Conservation (phyloP, 2,888 invertebrate genomes). For the Melieria crassipennis region DNA sequence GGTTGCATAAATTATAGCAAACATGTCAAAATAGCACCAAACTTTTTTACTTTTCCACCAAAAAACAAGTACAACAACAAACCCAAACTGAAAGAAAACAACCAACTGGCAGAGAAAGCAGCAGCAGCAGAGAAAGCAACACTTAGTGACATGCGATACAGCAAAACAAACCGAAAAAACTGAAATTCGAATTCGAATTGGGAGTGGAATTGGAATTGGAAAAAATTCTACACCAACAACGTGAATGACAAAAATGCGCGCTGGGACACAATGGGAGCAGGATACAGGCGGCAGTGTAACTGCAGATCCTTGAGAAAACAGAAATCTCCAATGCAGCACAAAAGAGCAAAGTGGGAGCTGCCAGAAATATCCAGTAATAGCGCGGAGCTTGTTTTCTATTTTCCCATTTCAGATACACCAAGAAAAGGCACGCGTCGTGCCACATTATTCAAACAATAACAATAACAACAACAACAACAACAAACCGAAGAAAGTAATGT, state of each 20-base stretch:
- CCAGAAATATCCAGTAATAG: too few species aligned
- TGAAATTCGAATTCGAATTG: constrained; percentile 2
- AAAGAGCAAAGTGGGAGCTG: constrained; percentile 5
- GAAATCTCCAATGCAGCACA: constrained; percentile 1
- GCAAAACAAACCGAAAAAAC: constrained; percentile 4
- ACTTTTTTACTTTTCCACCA: constrained; percentile 14
- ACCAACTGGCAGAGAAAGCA: constrained; percentile 13
- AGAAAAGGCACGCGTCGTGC: constrained; percentile 36
- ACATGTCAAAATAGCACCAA: constrained; percentile 46
- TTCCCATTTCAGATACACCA: constrained; percentile 11
- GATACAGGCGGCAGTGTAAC: constrained; percentile 23
- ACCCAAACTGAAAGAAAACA: not conserved
- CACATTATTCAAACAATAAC: constrained; percentile 36
- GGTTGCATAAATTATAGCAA: constrained; percentile 61
- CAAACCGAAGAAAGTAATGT: not conserved
- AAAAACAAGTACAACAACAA: constrained; percentile 2
- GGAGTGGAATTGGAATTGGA: not conserved
- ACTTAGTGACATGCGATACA: constrained; percentile 31
- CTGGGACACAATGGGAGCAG: constrained; percentile 23
- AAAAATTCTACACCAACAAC: constrained; percentile 21
- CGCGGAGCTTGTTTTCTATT: not conserved
- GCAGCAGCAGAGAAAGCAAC: not conserved
- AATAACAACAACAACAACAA: constrained; percentile 11
- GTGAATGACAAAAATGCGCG: constrained; percentile 29
- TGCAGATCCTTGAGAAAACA: constrained; percentile 39